Base-by-base conservation (phyloP, 1,140 invertebrate genomes). In the Brachionus koreanus region DNA sequence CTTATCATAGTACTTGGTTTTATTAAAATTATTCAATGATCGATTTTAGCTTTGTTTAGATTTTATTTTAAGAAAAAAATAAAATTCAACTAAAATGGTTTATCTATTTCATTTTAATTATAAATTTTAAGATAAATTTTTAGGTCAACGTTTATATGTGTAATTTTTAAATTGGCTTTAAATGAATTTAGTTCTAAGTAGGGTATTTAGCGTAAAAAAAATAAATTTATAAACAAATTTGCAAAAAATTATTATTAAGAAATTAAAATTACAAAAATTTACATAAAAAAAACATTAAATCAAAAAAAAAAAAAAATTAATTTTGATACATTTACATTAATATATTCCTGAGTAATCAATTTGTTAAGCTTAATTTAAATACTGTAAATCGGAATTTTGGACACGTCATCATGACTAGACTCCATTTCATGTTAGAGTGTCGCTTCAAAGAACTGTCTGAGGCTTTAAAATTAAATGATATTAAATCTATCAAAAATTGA, bases 361-460 rank as follows among this genome's bases (percentile, higher is more conserved):
- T 5, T 57, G 1, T 29, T 57, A 23, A 25, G 19, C 16, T 57
- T 57, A 19, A 57, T 65, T 65, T 33, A 65, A 65, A 65, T 65
- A 65, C 63, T 65, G 63, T 65, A 29, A 65, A 65, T 65, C 5
- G 33, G 2, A 65, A 65, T 33, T 65, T 33, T 65, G 13, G 25
- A 65, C 33, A 33, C 29, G 2, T 23, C 7, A 65, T 25, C 25
- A 65, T 65, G 63, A 65, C 63, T 65, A 65, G 63, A 65, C 10
- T 12, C 3, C 13, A 12, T n/a, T 37, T n/a, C 63, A 37, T 65
- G 12, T 33, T 35, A 9, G 23, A 33, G 25, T 65, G 29, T 65
- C 35, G 3, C 9, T 72, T 39, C 37, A 72, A 19, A 72, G 35
- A 72, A 72, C 67, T 39, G 67, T 72, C 37, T 72, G 67, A 72